A percentile compares a stretch with the other conserved stretches of the same genome.
Evolutionary conservation across 1,140 invertebrate species (phyloP).

Genomic region (Melipona quadrifasciata): DNA sequence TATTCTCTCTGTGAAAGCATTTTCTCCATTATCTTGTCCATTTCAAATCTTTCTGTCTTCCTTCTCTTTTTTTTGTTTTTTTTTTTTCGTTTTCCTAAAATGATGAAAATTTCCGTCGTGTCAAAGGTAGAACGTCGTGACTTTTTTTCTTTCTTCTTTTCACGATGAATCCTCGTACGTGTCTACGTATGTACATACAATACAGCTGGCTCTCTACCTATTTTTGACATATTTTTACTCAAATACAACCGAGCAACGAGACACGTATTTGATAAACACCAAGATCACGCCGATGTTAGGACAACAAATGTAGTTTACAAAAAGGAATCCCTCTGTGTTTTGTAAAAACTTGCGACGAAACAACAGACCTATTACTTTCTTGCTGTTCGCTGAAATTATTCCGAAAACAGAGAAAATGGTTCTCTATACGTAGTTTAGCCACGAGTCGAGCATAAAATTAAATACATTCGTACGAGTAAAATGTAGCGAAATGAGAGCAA

Average conservation of each 20-base stretch:
- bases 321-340: not conserved
- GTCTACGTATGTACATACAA: not conserved
- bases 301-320: not conserved
- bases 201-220: not conserved
- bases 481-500: not conserved
- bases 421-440: not conserved
- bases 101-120: not conserved
- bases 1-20: not conserved
- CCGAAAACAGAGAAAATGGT: not conserved
- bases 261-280: conserved; percentile 3
- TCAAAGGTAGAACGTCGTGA: not conserved
- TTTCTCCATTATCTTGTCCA: not conserved
- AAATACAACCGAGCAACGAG: not conserved
- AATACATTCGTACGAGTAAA: not conserved
- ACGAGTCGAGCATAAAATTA: not conserved
- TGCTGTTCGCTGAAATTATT: not conserved
- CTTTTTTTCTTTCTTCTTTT: not conserved
- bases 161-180: not conserved
- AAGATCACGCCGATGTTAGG: not conserved
- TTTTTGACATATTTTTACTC: not conserved
- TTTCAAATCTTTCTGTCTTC: not conserved
- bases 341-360: not conserved
- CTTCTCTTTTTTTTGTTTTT: not conserved
- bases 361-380: not conserved
- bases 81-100: not conserved